phyloP scores from a whole-genome alignment of 2,888 invertebrate genomes.

The Lissonota sp. region DNA sequence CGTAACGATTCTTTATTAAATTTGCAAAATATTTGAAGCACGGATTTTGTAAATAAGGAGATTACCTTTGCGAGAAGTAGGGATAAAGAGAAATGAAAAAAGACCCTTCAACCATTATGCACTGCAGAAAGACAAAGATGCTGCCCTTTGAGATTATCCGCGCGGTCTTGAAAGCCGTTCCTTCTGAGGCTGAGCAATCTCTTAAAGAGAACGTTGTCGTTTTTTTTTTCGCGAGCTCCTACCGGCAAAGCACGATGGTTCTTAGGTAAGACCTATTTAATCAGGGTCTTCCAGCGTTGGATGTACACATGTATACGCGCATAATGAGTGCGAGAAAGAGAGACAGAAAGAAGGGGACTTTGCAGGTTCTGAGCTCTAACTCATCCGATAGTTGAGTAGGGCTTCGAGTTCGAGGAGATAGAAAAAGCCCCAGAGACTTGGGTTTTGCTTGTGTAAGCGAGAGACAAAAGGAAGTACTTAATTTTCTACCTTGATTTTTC shows the following conservation, averaged over 20 bases:
- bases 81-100: background rate
- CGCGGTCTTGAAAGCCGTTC: constrained; percentile 44
- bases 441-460: constrained; percentile 11
- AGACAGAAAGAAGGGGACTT: too few species aligned
- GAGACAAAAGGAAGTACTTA: constrained; percentile 68
- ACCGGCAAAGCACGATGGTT: constrained; percentile 56
- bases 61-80: too few species aligned
- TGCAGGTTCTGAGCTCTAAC: constrained; percentile 60
- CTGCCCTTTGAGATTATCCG: constrained; percentile 19
- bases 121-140: background rate
- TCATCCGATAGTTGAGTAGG: constrained; percentile 53
- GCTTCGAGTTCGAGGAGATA: constrained; percentile 25
- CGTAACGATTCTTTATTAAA: too few species aligned
- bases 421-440: constrained; percentile 16
- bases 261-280: constrained; percentile 62
- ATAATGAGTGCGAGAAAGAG: too few species aligned
- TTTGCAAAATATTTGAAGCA: too few species aligned
- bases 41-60: too few species aligned
- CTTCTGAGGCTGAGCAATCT: constrained; percentile 27
- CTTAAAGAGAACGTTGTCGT: constrained; percentile 27
- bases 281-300: constrained; percentile 53
- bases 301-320: background rate
- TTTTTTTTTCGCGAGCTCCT: constrained; percentile 31
- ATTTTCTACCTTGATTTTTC: constrained; percentile 76
- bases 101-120: background rate